phyloP scores from a whole-genome alignment of 2,888 invertebrate species.

The Epistrophe eligans region DNA sequence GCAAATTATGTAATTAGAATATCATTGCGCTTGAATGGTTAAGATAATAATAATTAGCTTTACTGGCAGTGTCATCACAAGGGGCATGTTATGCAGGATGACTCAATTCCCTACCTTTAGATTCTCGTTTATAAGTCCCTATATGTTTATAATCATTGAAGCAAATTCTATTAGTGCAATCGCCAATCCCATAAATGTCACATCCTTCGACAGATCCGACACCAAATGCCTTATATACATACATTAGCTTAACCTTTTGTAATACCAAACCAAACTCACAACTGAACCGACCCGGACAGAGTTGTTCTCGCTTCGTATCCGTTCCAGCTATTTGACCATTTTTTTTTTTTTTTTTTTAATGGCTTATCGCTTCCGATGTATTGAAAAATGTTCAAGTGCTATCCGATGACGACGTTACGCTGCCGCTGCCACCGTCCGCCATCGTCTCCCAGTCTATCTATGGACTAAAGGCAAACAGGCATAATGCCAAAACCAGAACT shows the following conservation, averaged over 20 bases:
- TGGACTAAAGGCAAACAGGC: conserved; percentile 19
- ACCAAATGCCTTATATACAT: conserved; percentile 43
- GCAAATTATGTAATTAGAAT: conserved; percentile 65
- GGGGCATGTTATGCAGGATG: neutral
- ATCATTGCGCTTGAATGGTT: conserved; percentile 62
- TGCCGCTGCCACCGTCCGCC: neutral
- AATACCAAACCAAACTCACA: neutral
- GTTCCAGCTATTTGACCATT: conserved; percentile 58
- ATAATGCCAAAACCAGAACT: conserved; percentile 65
- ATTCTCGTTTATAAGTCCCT: neutral
- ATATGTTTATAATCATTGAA: neutral
- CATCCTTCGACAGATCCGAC: conserved; percentile 65
- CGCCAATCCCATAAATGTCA: conserved; percentile 73
- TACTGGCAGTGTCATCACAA: conserved; percentile 1
- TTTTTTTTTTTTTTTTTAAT: conserved; percentile 52
- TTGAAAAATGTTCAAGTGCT: conserved; percentile 60
- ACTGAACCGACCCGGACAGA: neutral
- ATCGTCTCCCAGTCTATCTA: neutral
- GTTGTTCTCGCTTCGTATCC: conserved; percentile 11
- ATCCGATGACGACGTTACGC: neutral
- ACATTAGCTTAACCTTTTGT: conserved; percentile 62
- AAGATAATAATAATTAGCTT: conserved; percentile 64
- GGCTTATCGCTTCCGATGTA: conserved; percentile 72
- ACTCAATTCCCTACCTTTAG: conserved; percentile 28
- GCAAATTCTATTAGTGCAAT: conserved; percentile 72